Evolutionary conservation across 1,140 invertebrate genomes (phyloP).

Genomic region (Vanessa tameamea): DNA sequence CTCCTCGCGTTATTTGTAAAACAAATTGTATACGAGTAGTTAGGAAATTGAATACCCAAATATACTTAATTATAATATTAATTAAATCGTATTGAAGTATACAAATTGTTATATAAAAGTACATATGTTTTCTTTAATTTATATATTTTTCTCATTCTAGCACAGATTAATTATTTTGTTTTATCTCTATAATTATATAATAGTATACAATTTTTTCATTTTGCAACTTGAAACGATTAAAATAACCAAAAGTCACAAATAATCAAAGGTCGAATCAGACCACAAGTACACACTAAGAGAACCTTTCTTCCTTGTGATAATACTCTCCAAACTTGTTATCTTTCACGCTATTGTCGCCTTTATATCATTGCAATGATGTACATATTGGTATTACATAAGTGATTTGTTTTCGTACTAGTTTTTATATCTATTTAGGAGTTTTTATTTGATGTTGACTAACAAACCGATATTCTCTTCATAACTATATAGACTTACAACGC

Average conservation of each 20-base stretch:
- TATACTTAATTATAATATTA: slow-evolving; percentile 9
- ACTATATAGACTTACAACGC: not conserved
- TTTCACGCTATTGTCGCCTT: not conserved
- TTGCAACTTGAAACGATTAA: not conserved
- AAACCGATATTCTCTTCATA: slow-evolving; percentile 1
- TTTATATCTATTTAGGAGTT: not conserved
- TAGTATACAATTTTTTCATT: too few relatives aligned
- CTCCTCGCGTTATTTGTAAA: not conserved
- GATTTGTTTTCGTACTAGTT: not conserved
- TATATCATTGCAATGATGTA: not conserved
- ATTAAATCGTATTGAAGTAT: not conserved
- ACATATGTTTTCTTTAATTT: not conserved
- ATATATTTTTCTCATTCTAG: not conserved
- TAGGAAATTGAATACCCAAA: slow-evolving; percentile 27
- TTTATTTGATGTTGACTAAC: not conserved
- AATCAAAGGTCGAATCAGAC: slow-evolving; percentile 5
- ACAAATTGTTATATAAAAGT: not conserved
- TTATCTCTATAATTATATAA: too few relatives aligned
- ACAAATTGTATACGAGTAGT: slow-evolving; percentile 38
- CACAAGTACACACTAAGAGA: not conserved
- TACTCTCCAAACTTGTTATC: not conserved
- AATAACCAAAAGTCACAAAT: not conserved
- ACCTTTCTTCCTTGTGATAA: slow-evolving; percentile 2
- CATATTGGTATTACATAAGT: not conserved
- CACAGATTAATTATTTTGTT: too few relatives aligned